Percentiles rank a stretch among this genome's conserved stretches.
Conservation (phyloP, 2,888 invertebrate species). For the Drosophila mercatorum region DNA sequence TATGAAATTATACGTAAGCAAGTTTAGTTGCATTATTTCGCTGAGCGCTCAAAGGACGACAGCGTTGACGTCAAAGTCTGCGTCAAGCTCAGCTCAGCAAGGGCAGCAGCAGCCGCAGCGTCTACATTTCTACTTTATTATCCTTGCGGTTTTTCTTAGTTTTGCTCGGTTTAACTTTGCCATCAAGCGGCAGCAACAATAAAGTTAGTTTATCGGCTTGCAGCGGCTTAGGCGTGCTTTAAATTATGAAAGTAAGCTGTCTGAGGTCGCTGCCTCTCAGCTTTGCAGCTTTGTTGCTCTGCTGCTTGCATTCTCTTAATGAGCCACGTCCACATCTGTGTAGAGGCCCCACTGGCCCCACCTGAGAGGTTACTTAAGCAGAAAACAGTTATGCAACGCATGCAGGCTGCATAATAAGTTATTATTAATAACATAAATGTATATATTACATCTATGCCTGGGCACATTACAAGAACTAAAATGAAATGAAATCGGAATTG, state of each 20-base stretch:
- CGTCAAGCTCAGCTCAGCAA: slow-evolving; percentile 8
- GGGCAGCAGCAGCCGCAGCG: slow-evolving; percentile 22
- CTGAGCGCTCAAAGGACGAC: slow-evolving; percentile 24
- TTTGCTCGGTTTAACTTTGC: slow-evolving; percentile 58
- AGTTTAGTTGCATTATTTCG: slow-evolving; percentile 60
- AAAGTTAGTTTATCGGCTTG: slow-evolving; percentile 60
- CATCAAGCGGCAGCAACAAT: slow-evolving; percentile 47
- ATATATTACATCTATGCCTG: slow-evolving; percentile 10
- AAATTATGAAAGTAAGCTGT: slow-evolving; percentile 73
- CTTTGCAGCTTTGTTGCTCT: slow-evolving; percentile 6
- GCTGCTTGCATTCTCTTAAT: slow-evolving; percentile 27
- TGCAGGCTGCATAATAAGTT: slow-evolving; percentile 16
- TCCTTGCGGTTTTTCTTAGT: slow-evolving; percentile 69
- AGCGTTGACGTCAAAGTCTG: slow-evolving; percentile 51
- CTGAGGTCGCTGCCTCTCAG: slow-evolving; percentile 34
- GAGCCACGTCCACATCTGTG: slow-evolving; percentile 9
- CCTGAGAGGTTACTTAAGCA: slow-evolving; percentile 1
- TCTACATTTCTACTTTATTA: slow-evolving; percentile 66
- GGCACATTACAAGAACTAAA: slow-evolving; percentile 8
- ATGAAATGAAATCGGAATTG: slow-evolving; percentile 3
- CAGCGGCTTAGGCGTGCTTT: slow-evolving; percentile 61
- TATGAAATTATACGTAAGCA: slow-evolving; percentile 13
- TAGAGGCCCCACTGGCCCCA: background rate
- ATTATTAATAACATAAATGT: background rate
- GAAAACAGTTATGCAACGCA: slow-evolving; percentile 25